Percentiles rank a stretch among this genome's conserved stretches.
These are phyloP conservation scores for Yasuhikotakia modesta DNA, from an alignment of 2,797 vertebrate genomes.

Conservation along the genomic window DNA sequence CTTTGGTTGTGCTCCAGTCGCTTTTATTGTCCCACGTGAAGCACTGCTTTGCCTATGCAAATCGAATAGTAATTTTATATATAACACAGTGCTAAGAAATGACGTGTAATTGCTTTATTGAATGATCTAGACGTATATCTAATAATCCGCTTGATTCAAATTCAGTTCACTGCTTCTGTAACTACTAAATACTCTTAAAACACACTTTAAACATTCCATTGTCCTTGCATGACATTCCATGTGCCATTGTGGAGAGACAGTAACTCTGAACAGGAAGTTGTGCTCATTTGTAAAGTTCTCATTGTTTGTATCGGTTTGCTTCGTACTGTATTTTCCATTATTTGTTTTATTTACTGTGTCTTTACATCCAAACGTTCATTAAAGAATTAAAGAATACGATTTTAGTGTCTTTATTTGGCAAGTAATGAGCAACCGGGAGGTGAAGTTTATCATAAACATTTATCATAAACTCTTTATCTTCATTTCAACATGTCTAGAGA, in stretches of 20 bases:
- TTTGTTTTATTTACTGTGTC: constrained; percentile 38
- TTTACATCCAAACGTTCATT: not conserved
- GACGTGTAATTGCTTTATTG: constrained; percentile 14
- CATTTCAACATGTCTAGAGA: constrained; percentile 21
- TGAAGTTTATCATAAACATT: not conserved
- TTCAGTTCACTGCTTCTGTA: constrained; percentile 44
- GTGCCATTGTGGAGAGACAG: constrained; percentile 31
- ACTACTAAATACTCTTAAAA: constrained; percentile 33
- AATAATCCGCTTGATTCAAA: constrained; percentile 64
- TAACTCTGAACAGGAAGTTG: not conserved
- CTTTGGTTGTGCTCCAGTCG: constrained; percentile 20
- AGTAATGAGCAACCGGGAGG: not conserved
- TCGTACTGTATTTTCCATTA: constrained; percentile 14
- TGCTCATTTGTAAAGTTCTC: not conserved
- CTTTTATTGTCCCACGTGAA: not conserved
- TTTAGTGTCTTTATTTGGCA: constrained; percentile 3
- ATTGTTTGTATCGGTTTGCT: constrained; percentile 1
- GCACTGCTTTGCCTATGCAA: constrained; percentile 27
- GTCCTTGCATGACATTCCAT: constrained; percentile 66
- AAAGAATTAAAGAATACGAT: constrained; percentile 1
- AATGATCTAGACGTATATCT: constrained; percentile 55
- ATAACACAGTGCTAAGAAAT: not conserved
- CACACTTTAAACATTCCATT: constrained; percentile 72
- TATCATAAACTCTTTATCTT: constrained; percentile 25
- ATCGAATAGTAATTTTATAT: not conserved